Base-by-base conservation (phyloP, 2,888 invertebrate species). In the Agrochola lota region DNA sequence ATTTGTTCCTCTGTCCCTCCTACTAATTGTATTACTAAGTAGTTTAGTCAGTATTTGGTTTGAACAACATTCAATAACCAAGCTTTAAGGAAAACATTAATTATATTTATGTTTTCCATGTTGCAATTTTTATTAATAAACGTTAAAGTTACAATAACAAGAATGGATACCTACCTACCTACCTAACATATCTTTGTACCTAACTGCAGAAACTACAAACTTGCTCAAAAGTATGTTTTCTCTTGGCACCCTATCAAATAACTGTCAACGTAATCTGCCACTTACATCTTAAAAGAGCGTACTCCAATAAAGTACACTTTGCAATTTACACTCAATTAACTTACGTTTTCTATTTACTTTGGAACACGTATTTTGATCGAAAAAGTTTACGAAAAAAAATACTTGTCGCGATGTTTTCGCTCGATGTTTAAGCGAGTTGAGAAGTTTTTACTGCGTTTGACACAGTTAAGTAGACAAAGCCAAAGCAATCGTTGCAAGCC, bases 401-500 rank as follows among this genome's bases (percentile, higher is more conserved):
- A 59, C 63, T 80, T 70, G 63, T 71, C 57, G 63, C 76, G 66
- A 67, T 71, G 55, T 80, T 84, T 77, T 79, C 84, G 84, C 81
- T 79, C 63, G 83, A 81, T 87, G 81, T 85, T 85, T 81, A 83
- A 88, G 77, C 77, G 81, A 89, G 87, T 88, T 78, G 81, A 83
- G 85, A 88, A 88, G 84, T 89, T 90, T 88, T 87, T 88, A 88
- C 87, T 85, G 83, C 83, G 84, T 87, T 87, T 87, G 86, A 90
- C 87, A 86, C 88, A 86, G 88, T 89, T 90, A 82, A 75, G 85
- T 88, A 87, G 86, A 89, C 89, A 90, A 89, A 89, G 85, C 88
- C 87, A 74, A 85, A 89, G 85, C 86, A 83, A 88, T 89, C 85
- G 87, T 80, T 87, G 87, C 85, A 84, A 88, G 87, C 82, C 85